Evolutionary conservation across 1,140 invertebrate species (phyloP), one percentile per base, ranked within the genome.

Genomic region (Piezodorus guildinii): DNA sequence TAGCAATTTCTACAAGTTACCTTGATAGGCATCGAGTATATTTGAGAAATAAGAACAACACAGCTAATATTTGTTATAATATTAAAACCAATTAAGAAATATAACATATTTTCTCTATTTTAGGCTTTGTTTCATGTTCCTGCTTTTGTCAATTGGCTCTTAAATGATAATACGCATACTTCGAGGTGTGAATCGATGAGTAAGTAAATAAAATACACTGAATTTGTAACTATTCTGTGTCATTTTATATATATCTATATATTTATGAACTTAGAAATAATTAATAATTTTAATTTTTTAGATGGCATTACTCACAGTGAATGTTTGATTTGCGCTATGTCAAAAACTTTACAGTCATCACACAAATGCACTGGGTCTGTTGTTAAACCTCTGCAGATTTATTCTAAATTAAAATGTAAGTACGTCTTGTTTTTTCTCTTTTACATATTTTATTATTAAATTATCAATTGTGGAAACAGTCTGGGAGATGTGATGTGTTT

Each of bases 41-140:
- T n/a, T n/a, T n/a, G n/a, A n/a, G n/a, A n/a, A n/a, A n/a, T n/a
- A n/a, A n/a, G n/a, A n/a, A n/a, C n/a, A 30, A 30, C 8, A 30
- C 27, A 30, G 8, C 3, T 30, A 3, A 4, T 46, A 12, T 19
- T 19, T 46, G 45, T 49, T n/a, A 49, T 49, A 6, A n/a, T 39
- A 39, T 1, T 39, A 39, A 10, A 39, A 10, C 12, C 6, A 10
- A 39, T 10, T 39, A 30, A 30, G 27, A 30, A 3, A 3, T 30
- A 8, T 34, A 44, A 61, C 4, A 30, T 30, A 34, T 21, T 19
- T 34, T 43, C 14, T 60, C 3, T 39, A 27, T 66, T 67, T 66
- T 71, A 79, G 79, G 90, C 90, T 54, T 76, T 94, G 2, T 91
- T 91, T 76, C 90, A 94, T 78, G 86, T 91, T 68, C 90, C 91